Base-by-base conservation (phyloP, 2,797 vertebrate genomes). In the Acanthis flammea region DNA sequence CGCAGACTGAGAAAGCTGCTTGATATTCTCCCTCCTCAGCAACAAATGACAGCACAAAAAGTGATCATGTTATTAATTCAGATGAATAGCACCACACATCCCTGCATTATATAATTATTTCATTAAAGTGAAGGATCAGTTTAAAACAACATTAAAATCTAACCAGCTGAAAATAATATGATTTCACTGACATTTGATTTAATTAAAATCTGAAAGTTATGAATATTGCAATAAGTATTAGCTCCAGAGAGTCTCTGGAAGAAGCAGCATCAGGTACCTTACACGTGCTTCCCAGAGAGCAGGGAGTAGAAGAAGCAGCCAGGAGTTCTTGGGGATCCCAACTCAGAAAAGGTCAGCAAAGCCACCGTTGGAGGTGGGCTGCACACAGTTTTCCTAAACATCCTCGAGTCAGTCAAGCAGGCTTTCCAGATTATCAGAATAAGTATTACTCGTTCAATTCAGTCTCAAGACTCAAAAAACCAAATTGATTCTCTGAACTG, bases 91-190 rank as follows among this genome's bases (percentile, higher is more conserved):
- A 63, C 58, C 88, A 84, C 70, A 62, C 65, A 61, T 44, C 82
- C 48, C 58, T 51, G 73, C 1, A 1, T 88, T 62, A 90, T 37
- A 35, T 77, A 72, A 88, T 95, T 90, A 84, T 87, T 95, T 80
- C 74, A 92, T 85, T 92, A 72, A 76, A 94, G 42, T 61, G 77
- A 92, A 90, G 67, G 83, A 94, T 91, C 57, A 12, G 39, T 85
- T 93, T 92, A 92, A 95, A 95, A 93, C 61, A 76, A 80, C 88
- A 95, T 95, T 95, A 92, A 87, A 95, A 92, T 86, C 81, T 63
- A 95, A 81, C 63, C 61, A 77, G 45, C 73, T 2, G 13, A 93
- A 94, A 94, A 90, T 55, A 97, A 95, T 63, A 73, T 19, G 42
- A 95, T 96, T 96, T 86, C 71, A 65, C 39, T 92, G 83, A 67